phyloP scores from a whole-genome alignment of 2,888 invertebrate species.

The Chrysina gloriosa region DNA sequence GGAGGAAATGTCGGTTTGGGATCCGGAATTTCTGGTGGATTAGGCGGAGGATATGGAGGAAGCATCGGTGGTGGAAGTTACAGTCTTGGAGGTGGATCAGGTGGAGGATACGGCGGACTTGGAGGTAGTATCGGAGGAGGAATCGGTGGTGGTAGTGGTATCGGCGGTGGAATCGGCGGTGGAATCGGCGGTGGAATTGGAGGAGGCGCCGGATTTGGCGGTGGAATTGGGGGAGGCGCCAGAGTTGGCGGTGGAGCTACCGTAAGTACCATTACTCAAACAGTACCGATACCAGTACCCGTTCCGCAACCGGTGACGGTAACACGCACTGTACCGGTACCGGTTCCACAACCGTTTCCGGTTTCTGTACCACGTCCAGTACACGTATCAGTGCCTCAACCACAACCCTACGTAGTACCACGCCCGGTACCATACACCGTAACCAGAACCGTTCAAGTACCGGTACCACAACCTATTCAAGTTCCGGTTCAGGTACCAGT shows the following conservation, averaged over 20 bases:
- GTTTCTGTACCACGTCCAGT: constrained; percentile 67
- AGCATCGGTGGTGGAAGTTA: constrained; percentile 40
- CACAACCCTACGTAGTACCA: constrained; percentile 57
- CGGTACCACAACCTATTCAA: constrained; percentile 69
- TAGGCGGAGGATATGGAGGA: constrained; percentile 50
- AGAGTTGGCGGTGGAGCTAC: constrained; percentile 59
- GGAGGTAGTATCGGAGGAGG: constrained; percentile 56
- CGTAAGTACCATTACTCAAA: constrained; percentile 58
- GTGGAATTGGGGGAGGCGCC: constrained; percentile 41
- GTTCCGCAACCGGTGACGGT: constrained; percentile 62
- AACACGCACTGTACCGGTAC: constrained; percentile 67
- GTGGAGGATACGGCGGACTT: constrained; percentile 42
- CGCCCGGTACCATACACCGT: constrained; percentile 59
- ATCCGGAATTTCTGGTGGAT: constrained; percentile 25
- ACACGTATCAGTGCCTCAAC: constrained; percentile 60
- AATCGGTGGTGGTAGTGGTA: constrained; percentile 16
- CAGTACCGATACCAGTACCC: constrained; percentile 60
- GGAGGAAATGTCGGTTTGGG: constrained; percentile 44
- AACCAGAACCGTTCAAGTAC: constrained; percentile 54
- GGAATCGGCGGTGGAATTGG: constrained; percentile 41
- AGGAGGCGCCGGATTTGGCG: constrained; percentile 33
- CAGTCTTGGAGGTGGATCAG: constrained; percentile 37
- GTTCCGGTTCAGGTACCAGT: constrained; percentile 67
- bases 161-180: constrained; percentile 48
- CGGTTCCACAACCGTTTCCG: constrained; percentile 69